Base-by-base conservation (phyloP, 2,113 vertebrate species). In the Cercocebus atys region DNA sequence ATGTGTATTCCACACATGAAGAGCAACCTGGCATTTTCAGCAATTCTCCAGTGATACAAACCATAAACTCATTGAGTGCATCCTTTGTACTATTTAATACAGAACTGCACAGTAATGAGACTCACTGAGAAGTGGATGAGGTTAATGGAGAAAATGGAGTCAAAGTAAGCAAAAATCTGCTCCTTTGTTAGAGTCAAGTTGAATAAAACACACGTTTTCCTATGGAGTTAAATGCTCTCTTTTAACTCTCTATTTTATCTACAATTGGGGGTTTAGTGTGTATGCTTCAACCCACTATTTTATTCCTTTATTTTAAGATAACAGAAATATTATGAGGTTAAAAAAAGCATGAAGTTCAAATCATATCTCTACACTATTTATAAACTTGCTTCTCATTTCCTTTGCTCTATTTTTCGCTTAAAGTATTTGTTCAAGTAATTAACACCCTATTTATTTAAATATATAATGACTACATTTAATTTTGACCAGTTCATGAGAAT, bases 371-470 rank as follows among this genome's bases (percentile, higher is more conserved):
- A 30, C 64, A 8, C 32, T 92, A 59, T 83, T 94, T 84, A 88
- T 68, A 91, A 92, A 94, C n/a, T 76, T 72, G 8, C 89, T 96
- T 88, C 43, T 81, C 12, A 66, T 72, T 96, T 88, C 64, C 50
- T 95, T 96, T 73, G 47, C 16, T 90, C 61, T 40, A 73, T 70
- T 97, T 95, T 92, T 75, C 64, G 59, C 78, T 83, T 86, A 94
- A 72, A 88, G 80, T 80, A 86, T 89, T 91, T 80, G 35, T 22
- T 61, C 43, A 30, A 81, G 78, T 79, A 89, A 96, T 70, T 86
- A 86, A 66, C 25, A 90, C 18, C 47, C 38, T 83, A 52, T 72
- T 93, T 94, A 92, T 92, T 95, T 94, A 93, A 93, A 84, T 81
- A 92, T 75, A 14, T 25, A 96, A 38, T 73, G 45, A 59, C 38